Evolutionary conservation across 2,113 vertebrate genomes (phyloP).

Genomic region (Emydocephalus ijimae): DNA sequence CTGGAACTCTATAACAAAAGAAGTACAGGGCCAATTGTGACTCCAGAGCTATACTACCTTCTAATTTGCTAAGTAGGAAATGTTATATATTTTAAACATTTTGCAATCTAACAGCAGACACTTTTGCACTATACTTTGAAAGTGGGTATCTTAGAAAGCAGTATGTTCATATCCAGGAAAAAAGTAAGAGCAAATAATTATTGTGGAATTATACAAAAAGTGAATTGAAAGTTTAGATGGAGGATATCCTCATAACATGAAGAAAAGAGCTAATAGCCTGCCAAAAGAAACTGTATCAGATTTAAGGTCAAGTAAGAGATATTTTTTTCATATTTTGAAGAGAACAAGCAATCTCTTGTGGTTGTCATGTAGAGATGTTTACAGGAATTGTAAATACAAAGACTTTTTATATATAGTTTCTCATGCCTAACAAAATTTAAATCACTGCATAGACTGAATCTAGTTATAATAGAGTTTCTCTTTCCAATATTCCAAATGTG

Average conservation of each 20-base stretch:
- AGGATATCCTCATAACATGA: background rate
- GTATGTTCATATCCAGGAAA: background rate
- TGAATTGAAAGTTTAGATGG: background rate
- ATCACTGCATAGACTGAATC: background rate
- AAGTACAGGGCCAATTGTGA: background rate
- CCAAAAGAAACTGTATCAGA: background rate
- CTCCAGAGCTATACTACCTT: background rate
- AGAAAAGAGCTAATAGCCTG: background rate
- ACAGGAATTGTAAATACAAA: background rate
- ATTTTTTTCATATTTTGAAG: background rate
- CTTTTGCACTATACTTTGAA: background rate
- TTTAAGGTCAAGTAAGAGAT: background rate
- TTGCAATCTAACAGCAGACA: background rate
- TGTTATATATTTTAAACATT: background rate
- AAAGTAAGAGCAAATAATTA: background rate
- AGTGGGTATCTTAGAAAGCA: background rate
- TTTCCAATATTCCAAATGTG: background rate
- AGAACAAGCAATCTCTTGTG: background rate
- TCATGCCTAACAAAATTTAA: background rate
- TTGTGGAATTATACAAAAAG: background rate
- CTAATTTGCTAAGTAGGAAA: background rate
- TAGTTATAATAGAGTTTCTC: background rate
- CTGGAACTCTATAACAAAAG: background rate
- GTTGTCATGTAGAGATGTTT: background rate
- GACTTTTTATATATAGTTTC: background rate